phyloP scores from a whole-genome alignment of 1,140 invertebrate species.

The Temnothorax nylanderi region DNA sequence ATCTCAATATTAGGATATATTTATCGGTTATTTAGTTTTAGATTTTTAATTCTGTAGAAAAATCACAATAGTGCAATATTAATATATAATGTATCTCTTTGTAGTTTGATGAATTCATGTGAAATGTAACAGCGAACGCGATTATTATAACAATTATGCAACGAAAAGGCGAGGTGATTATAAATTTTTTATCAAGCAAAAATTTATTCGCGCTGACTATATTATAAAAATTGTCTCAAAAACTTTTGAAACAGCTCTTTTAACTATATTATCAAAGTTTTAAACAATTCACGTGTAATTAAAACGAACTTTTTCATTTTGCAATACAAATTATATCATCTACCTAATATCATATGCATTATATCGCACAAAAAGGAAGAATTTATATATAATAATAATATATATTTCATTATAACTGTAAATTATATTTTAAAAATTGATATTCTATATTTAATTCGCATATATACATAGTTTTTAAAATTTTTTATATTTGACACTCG shows the following conservation, averaged over 20 bases:
- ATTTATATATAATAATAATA: background rate
- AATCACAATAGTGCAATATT: background rate
- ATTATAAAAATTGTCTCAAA: background rate
- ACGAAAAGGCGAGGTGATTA: background rate
- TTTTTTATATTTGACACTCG: background rate
- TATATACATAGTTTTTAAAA: background rate
- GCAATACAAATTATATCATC: background rate
- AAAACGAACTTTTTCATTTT: background rate
- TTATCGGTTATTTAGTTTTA: background rate
- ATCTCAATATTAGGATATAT: background rate
- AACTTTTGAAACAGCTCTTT: background rate
- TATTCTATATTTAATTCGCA: background rate
- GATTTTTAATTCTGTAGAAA: background rate
- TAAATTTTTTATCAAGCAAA: background rate
- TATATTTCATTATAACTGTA: background rate
- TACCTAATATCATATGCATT: background rate
- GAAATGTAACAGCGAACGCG: background rate
- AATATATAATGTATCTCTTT: slow-evolving; percentile 12
- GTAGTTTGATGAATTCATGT: background rate
- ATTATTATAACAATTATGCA: slow-evolving; percentile 23
- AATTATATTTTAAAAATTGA: background rate
- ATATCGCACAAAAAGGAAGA: background rate
- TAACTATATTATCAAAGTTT: background rate
- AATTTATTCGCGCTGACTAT: background rate
- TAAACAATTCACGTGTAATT: background rate